Percentiles rank a stretch among this genome's conserved stretches.
Evolutionary conservation across 2,888 invertebrate genomes (phyloP).

Genomic region (Eulithis prunata): DNA sequence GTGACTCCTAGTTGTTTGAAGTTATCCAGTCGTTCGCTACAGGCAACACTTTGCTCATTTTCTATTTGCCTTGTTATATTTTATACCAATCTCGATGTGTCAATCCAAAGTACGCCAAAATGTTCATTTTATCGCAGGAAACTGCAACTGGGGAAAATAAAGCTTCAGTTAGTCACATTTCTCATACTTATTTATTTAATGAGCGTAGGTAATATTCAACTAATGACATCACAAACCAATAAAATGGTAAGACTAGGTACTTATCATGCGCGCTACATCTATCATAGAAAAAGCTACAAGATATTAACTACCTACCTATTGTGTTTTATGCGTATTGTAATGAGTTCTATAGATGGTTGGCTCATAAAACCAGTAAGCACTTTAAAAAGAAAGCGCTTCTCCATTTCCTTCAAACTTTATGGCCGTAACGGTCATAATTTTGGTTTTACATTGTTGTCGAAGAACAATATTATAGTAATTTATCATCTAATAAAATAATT

Average conservation of each 20-base stretch:
- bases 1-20: too few relatives aligned
- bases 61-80: too few relatives aligned
- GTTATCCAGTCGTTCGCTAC: too few relatives aligned
- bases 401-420: constrained; percentile 26
- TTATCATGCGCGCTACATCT: constrained; percentile 22
- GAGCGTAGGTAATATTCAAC: too few relatives aligned
- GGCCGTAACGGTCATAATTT: constrained; percentile 22
- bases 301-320: constrained; percentile 12
- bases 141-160: too few relatives aligned
- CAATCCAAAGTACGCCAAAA: too few relatives aligned
- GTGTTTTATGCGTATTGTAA: constrained; percentile 26
- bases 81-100: too few relatives aligned
- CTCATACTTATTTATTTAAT: too few relatives aligned
- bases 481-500: constrained; percentile 23
- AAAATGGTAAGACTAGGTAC: constrained; percentile 6
- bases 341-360: constrained; percentile 17
- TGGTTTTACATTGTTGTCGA: constrained; percentile 19
- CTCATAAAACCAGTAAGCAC: constrained; percentile 19
- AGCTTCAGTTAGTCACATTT: too few relatives aligned
- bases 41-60: too few relatives aligned
- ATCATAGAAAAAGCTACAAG: constrained; percentile 13
- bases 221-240: not conserved
- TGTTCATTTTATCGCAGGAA: too few relatives aligned
- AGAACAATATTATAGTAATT: constrained; percentile 21
- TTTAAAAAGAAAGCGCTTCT: constrained; percentile 25